These are phyloP conservation scores for Scartelaos histophorus DNA, from an alignment of 2,113 vertebrate species.

Conservation along the genomic window DNA sequence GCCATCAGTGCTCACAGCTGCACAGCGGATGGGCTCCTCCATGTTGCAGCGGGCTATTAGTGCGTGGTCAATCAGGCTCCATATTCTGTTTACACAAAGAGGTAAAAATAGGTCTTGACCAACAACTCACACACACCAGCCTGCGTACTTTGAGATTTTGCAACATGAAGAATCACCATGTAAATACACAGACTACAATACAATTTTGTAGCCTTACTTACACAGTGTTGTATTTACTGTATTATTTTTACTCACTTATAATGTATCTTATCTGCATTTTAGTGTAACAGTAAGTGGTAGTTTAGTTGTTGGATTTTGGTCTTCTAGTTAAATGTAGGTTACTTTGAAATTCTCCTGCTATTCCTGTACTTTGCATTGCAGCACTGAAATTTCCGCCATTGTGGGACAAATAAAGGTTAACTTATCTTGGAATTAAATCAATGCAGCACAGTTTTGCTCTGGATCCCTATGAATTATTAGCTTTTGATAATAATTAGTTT, in stretches of 20 bases:
- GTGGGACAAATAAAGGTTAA: no score
- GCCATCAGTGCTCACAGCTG: constrained; percentile 92
- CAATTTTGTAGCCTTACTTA: not conserved
- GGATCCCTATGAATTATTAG: no score
- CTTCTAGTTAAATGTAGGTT: no score
- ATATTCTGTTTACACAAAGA: constrained; percentile 81
- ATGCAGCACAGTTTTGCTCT: no score
- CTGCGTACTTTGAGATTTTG: not conserved
- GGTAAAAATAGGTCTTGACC: constrained; percentile 9
- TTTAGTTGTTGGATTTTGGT: no score
- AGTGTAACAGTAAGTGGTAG: no score
- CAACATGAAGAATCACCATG: not conserved
- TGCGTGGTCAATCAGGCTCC: constrained; percentile 97
- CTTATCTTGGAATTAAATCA: no score
- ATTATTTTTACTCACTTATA: not conserved
- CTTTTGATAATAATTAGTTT: no score
- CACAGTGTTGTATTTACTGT: not conserved
- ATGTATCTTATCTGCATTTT: no score
- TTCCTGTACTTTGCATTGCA: no score
- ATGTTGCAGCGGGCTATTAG: constrained; percentile 97
- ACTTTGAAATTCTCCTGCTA: no score
- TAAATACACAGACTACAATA: not conserved
- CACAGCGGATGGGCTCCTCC: constrained; percentile 97
- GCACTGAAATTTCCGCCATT: no score
- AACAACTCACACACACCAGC: not conserved